These are phyloP conservation scores for Dioctria linearis DNA, from an alignment of 2,888 invertebrate species.

Conservation along the genomic window DNA sequence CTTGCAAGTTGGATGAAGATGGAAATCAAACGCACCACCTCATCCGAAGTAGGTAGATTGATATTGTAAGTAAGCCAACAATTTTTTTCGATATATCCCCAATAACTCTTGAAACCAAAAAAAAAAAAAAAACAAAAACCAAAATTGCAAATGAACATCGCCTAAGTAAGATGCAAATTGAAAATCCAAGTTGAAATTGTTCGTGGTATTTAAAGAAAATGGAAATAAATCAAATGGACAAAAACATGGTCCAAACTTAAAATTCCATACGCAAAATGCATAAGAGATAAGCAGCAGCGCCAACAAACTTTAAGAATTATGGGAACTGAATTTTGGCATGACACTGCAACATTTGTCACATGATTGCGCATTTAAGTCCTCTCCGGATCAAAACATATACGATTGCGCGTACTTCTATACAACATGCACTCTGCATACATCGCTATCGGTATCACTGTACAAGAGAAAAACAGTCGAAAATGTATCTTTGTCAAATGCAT, in stretches of 20 bases:
- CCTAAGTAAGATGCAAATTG: not conserved
- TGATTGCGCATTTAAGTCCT: not conserved
- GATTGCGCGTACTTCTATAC: not conserved
- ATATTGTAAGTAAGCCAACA: no score
- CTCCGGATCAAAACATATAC: not conserved
- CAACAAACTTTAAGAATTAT: not conserved
- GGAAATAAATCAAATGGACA: not conserved
- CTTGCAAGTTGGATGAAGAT: no score
- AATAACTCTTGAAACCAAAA: no score
- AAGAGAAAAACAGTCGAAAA: not conserved
- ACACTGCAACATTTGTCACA: slow-evolving; percentile 3
- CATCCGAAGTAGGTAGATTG: no score
- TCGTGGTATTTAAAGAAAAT: not conserved
- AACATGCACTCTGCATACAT: not conserved
- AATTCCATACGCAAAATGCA: not conserved
- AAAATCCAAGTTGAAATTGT: not conserved
- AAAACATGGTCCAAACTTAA: not conserved
- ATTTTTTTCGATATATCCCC: no score
- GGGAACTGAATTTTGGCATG: not conserved
- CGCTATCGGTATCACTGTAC: not conserved
- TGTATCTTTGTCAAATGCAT: slow-evolving; percentile 9
- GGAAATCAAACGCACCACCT: no score
- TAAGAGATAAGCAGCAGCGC: not conserved
- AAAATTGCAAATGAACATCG: not conserved
- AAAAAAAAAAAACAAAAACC: no score